phyloP scores from a whole-genome alignment of 2,797 vertebrate species.

The Poliocrania exsul region DNA sequence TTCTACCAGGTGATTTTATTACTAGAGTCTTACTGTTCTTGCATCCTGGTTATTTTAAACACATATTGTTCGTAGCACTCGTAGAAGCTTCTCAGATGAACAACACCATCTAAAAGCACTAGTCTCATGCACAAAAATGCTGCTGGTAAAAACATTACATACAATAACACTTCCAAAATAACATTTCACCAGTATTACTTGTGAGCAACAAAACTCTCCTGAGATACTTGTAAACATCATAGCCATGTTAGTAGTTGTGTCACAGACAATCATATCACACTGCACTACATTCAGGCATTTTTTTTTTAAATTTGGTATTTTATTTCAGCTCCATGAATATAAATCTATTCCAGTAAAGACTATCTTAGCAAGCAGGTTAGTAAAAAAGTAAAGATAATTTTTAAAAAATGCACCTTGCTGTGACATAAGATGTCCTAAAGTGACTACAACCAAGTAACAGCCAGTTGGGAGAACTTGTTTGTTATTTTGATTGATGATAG shows the following conservation, averaged over 20 bases:
- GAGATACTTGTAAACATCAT: neutral
- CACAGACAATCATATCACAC: neutral
- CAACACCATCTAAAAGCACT: neutral
- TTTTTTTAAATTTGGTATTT: neutral
- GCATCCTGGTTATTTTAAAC: neutral
- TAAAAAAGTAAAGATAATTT: neutral
- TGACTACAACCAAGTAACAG: neutral
- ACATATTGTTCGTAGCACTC: neutral
- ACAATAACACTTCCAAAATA: neutral
- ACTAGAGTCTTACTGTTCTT: neutral
- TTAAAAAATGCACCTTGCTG: neutral
- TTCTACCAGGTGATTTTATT: neutral
- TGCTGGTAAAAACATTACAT: fast-evolving
- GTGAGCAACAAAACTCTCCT: neutral
- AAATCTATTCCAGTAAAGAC: neutral
- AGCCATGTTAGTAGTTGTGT: neutral
- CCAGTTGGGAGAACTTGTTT: neutral
- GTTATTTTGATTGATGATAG: neutral
- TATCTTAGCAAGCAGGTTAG: neutral
- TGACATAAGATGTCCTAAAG: neutral
- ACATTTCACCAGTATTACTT: neutral
- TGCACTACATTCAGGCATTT: neutral
- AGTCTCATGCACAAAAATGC: neutral
- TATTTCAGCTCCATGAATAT: neutral
- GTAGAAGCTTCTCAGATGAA: neutral